Evolutionary conservation across 2,113 vertebrate species (phyloP).

Genomic region (Crocuta crocuta): DNA sequence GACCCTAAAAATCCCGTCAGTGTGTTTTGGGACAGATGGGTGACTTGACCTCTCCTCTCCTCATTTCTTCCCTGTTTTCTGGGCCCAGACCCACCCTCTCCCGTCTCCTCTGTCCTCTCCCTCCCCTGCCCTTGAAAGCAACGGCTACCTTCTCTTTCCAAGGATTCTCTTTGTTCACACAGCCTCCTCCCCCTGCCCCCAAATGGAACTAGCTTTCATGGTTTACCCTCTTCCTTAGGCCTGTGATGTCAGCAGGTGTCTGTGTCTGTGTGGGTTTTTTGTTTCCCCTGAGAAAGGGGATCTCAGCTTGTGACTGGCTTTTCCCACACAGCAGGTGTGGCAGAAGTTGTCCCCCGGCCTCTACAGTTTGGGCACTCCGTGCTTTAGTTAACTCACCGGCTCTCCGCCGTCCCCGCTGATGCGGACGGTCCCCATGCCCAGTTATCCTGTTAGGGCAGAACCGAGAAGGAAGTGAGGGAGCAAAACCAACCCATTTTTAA

Average conservation of each 20-base stretch:
- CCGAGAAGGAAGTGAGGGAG: not conserved
- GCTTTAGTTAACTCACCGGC: rapidly evolving
- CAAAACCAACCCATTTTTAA: not conserved
- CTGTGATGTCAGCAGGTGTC: not conserved
- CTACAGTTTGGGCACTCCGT: not conserved
- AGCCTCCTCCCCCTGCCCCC: not conserved
- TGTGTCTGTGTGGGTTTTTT: not conserved
- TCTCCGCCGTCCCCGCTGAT: not conserved
- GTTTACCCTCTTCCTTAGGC: not conserved
- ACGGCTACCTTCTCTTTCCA: not conserved
- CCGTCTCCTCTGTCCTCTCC: rapidly evolving
- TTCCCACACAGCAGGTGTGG: not conserved
- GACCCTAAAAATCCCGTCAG: rapidly evolving
- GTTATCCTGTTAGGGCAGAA: not conserved
- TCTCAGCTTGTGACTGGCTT: not conserved
- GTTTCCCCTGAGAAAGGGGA: not conserved
- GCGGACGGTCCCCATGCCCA: not conserved
- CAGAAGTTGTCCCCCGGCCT: rapidly evolving
- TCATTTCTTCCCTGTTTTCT: not conserved
- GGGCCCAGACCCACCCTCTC: not conserved
- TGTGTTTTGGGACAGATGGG: rapidly evolving
- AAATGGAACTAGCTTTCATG: not conserved
- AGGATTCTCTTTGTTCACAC: not conserved
- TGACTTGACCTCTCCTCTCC: not conserved
- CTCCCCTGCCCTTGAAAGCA: not conserved